Conservation (phyloP, 2,113 vertebrate genomes). For the Syrrhaptes paradoxus region DNA sequence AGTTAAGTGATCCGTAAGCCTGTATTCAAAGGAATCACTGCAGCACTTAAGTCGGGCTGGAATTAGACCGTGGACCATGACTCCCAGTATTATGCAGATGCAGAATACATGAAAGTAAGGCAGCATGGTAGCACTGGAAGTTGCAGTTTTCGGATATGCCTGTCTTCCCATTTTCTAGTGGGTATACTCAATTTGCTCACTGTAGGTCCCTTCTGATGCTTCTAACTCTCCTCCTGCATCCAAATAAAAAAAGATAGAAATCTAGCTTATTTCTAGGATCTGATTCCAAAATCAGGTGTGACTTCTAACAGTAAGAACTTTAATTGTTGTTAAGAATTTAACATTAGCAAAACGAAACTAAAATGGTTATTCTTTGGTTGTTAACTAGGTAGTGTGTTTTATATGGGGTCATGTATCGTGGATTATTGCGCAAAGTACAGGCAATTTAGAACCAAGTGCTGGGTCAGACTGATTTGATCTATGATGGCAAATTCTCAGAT, state of each 20-base stretch:
- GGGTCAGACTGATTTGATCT: not conserved
- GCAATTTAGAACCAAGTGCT: not conserved
- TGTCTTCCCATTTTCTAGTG: not conserved
- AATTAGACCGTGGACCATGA: not conserved
- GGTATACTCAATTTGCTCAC: not conserved
- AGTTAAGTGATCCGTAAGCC: not conserved
- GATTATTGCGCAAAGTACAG: not conserved
- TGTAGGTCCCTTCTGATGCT: not conserved
- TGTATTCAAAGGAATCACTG: not conserved
- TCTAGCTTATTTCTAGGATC: not conserved
- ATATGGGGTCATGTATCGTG: not conserved
- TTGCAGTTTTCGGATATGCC: not conserved
- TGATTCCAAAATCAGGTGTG: not conserved
- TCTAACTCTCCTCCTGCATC: not conserved
- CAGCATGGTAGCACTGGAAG: not conserved
- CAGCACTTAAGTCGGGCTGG: not conserved
- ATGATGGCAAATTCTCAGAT: not conserved
- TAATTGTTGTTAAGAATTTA: not conserved
- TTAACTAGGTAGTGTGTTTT: not conserved
- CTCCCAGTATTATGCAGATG: not conserved
- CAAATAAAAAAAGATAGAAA: not conserved
- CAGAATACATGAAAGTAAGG: not conserved
- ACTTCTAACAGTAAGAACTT: not conserved
- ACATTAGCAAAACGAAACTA: not conserved
- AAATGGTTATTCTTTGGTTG: not conserved